phyloP scores from a whole-genome alignment of 30 jellyfish, hydroid and myxozoan genomes.

The Clytia hemisphaerica region DNA sequence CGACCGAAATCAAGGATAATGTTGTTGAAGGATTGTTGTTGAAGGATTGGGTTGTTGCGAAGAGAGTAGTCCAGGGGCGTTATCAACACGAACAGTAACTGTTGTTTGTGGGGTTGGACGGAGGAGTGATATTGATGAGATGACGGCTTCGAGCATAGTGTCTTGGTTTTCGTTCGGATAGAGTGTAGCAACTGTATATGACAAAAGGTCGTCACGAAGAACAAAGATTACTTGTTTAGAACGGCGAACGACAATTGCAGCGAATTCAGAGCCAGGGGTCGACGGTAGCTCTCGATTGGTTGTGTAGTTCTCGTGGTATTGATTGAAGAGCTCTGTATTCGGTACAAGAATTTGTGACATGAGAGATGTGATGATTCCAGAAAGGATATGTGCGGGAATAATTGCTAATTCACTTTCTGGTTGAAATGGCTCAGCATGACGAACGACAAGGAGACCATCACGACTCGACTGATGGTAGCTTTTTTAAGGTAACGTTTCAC shows the following conservation, averaged over 20 bases:
- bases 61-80: slow-evolving; percentile 1
- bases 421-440: slow-evolving; percentile 9
- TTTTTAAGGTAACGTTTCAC: slow-evolving; percentile 1
- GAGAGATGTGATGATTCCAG: background rate
- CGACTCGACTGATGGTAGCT: slow-evolving; percentile 1
- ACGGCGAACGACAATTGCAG: background rate
- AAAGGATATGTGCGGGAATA: background rate
- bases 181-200: background rate
- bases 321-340: background rate
- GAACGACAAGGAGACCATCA: slow-evolving; percentile 1
- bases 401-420: background rate
- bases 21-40: too few species aligned
- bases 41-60: too few species aligned
- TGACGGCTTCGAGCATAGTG: background rate
- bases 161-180: too few species aligned
- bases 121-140: background rate
- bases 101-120: background rate
- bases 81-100: background rate
- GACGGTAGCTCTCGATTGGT: background rate
- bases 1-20: too few species aligned
- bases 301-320: background rate
- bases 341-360: background rate
- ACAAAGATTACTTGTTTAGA: background rate
- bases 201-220: background rate
- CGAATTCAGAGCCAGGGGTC: background rate